Evolutionary conservation across 2,797 vertebrate species (phyloP).

Genomic region (Pteropus rufus): DNA sequence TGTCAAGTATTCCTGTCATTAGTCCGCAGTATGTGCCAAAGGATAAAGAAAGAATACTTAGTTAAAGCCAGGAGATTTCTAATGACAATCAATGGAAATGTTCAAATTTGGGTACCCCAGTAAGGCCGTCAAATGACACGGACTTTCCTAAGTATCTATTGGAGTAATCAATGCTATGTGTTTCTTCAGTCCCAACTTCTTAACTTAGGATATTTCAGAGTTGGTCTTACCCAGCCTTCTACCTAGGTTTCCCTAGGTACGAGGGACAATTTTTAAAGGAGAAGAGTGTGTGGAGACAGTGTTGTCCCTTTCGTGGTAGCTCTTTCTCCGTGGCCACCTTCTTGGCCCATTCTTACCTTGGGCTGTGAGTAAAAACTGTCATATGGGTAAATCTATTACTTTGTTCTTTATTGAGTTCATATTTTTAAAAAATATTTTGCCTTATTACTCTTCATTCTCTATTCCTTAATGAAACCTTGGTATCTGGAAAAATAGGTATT

Average conservation of each 20-base stretch:
- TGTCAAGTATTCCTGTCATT: conserved; percentile 47
- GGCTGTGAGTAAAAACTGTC: neutral
- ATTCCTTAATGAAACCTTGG: neutral
- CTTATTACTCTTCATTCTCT: neutral
- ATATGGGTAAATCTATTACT: neutral
- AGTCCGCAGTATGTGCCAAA: neutral
- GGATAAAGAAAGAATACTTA: conserved; percentile 31
- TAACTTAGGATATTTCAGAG: neutral
- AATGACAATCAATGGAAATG: neutral
- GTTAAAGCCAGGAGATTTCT: conserved; percentile 3
- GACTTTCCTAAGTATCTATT: neutral
- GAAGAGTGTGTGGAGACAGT: neutral
- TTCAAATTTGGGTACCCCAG: neutral
- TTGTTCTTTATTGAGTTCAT: neutral
- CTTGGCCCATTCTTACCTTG: neutral
- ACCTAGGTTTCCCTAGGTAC: neutral
- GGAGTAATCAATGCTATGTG: neutral
- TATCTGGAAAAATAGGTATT: neutral
- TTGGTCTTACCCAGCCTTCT: neutral
- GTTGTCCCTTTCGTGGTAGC: neutral
- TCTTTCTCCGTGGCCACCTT: neutral
- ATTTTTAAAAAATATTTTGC: neutral
- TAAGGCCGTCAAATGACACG: neutral
- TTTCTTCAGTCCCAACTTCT: neutral
- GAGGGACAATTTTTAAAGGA: neutral